phyloP scores from a whole-genome alignment of 2,888 invertebrate genomes.

The Thereva nobilitata region DNA sequence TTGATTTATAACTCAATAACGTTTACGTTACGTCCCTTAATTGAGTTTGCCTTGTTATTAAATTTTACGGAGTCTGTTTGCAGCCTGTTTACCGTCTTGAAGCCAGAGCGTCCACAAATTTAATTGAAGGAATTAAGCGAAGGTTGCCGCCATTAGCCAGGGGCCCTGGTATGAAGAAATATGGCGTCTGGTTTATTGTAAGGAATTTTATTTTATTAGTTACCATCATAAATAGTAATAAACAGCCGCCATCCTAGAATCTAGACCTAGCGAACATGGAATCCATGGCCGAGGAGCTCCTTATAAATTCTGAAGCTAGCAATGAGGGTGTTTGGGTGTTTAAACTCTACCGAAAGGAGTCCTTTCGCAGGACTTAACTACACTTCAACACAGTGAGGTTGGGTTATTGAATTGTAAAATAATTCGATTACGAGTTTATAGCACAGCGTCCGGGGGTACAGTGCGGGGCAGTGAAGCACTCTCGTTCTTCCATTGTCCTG shows the following conservation, averaged over 20 bases:
- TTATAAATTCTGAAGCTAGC: not conserved
- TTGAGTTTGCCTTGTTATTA: conserved; percentile 35
- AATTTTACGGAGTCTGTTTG: conserved; percentile 33
- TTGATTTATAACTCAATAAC: conserved; percentile 40
- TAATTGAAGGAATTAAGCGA: conserved; percentile 37
- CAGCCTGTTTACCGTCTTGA: conserved; percentile 1
- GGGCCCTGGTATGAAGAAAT: conserved; percentile 18
- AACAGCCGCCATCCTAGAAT: not conserved
- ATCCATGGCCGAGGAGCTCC: not conserved
- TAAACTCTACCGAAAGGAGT: no score
- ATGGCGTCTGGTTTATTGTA: conserved; percentile 29
- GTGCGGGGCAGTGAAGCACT: no score
- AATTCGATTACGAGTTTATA: no score
- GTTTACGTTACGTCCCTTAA: conserved; percentile 37
- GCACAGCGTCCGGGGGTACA: no score
- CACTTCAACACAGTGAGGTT: no score
- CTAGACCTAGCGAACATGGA: not conserved
- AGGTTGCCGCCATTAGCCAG: conserved; percentile 32
- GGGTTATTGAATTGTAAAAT: no score
- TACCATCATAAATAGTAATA: conserved; percentile 30
- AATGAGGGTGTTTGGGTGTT: no score
- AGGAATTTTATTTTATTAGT: conserved; percentile 25
- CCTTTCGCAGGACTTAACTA: no score
- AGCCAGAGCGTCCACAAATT: conserved; percentile 22
- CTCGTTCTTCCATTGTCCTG: no score